A percentile compares a stretch with the other conserved stretches of the same genome.
phyloP scores from a whole-genome alignment of 2,797 vertebrate species.

The Zenarchopterus dispar region DNA sequence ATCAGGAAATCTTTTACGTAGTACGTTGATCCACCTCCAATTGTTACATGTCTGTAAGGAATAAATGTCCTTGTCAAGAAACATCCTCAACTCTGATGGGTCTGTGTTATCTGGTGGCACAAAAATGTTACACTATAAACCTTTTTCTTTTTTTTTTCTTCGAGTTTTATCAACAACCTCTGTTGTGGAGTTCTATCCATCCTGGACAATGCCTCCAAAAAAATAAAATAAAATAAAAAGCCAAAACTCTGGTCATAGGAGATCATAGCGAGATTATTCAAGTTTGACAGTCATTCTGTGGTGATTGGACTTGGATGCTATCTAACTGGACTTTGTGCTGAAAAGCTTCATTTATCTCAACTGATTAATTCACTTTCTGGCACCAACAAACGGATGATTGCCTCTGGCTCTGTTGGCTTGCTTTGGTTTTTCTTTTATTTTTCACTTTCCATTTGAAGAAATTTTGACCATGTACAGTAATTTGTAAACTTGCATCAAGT shows the following conservation, averaged over 20 bases:
- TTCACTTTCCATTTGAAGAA: conserved; percentile 75
- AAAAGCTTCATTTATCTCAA: conserved; percentile 53
- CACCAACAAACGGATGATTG: conserved; percentile 46
- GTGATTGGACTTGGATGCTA: conserved; percentile 60
- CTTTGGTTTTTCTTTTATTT: conserved; percentile 60
- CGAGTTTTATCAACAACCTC: conserved; percentile 1
- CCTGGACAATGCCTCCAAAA: conserved; percentile 21
- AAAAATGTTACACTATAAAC: conserved; percentile 8
- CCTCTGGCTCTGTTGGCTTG: conserved; percentile 58
- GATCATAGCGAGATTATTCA: conserved; percentile 17
- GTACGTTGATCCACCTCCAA: conserved; percentile 17
- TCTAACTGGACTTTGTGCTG: conserved; percentile 66
- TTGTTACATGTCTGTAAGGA: conserved; percentile 34
- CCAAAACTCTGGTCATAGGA: conserved; percentile 40
- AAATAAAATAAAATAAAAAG: conserved; percentile 14
- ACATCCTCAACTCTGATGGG: conserved; percentile 14
- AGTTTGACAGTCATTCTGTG: conserved; percentile 42
- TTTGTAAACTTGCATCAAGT: conserved; percentile 99
- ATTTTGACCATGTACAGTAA: conserved; percentile 84
- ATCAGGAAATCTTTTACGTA: conserved; percentile 6
- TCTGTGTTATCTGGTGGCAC: neutral
- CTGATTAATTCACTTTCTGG: conserved; percentile 50
- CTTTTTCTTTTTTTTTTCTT: too few species aligned
- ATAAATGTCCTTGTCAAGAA: conserved; percentile 10
- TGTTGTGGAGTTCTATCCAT: conserved; percentile 19